Percentiles rank a stretch among this genome's conserved stretches.
These are phyloP conservation scores for Tenrec ecaudatus DNA, from an alignment of 2,113 vertebrate genomes.

Conservation along the genomic window DNA sequence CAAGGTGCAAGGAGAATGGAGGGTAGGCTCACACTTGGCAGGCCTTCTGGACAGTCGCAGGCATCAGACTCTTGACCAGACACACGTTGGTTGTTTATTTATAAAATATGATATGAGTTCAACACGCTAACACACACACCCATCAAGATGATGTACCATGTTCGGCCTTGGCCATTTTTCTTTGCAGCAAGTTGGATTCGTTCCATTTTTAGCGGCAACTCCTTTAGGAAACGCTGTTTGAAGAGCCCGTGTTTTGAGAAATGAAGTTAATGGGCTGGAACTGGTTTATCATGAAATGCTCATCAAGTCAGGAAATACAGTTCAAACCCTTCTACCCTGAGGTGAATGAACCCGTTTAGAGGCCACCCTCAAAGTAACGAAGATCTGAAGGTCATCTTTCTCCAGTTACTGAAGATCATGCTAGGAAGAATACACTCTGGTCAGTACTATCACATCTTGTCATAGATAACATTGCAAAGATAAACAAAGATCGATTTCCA, in stretches of 20 bases:
- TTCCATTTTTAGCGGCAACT: constrained; percentile 53
- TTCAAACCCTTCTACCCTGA: constrained; percentile 64
- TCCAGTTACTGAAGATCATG: neutral
- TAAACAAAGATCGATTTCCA: neutral
- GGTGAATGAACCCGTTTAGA: constrained; percentile 10
- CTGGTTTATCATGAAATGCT: constrained; percentile 73
- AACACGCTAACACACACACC: neutral
- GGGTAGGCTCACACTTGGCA: neutral
- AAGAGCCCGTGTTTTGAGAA: constrained; percentile 72
- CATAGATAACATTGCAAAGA: constrained; percentile 3
- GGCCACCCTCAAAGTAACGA: neutral
- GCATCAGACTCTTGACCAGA: neutral
- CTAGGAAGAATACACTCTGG: neutral
- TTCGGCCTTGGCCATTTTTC: constrained; percentile 44
- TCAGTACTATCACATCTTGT: neutral
- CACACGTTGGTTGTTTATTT: neutral
- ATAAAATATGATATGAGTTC: neutral
- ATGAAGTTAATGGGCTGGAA: constrained; percentile 81
- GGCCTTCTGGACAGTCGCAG: neutral
- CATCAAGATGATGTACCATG: neutral
- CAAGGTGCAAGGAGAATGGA: neutral
- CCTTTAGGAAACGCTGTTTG: constrained; percentile 67
- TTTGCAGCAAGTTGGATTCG: constrained; percentile 9
- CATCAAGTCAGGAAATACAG: constrained; percentile 75
- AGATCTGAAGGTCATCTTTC: constrained; percentile 55